Evolutionary conservation across 2,113 vertebrate genomes (phyloP), one percentile per base, ranked within the genome.

Genomic region (Podarcis cretensis): DNA sequence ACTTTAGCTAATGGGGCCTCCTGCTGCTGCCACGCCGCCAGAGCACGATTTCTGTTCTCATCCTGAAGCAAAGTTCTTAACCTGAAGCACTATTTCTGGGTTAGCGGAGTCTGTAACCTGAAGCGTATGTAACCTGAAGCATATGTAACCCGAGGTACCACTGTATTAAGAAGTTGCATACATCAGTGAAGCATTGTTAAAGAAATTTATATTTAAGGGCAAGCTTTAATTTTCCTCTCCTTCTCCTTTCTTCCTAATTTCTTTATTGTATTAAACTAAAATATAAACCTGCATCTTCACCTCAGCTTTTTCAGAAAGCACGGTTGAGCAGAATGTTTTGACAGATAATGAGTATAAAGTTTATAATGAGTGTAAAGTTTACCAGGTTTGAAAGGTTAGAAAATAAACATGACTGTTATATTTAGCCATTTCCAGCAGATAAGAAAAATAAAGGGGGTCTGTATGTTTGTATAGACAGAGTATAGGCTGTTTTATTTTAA

Each of bases 341-440:
- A 75, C 94, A 13, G 10, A 87, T 92, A 92, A 71, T 91, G n/a
- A 94, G 23, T 84, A 32, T 1, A 66, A 94, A 94, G 25, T 92
- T 95, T 93, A 88, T 92, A 92, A 75, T 91, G n/a, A 94, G 23
- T 84, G n/a, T 1, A 66, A 94, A 94, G 27, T 92, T 95, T 93
- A 88, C 35, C 2, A 93, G 95, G 89, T 83, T 89, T 85, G 65
- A 84, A 92, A 93, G 90, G 84, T 66, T 95, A 90, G 90, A 90
- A 95, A 88, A 23, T 48, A 63, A 35, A n/a, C 37, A 93, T 21
- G 76, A 85, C 73, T 93, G 69, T 76, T 94, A 25, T 73, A 92
- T 92, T 89, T 91, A 57, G 43, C 81, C 5, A 30, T 95, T 96
- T 94, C 92, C 89, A 94, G 78, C 90, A 94, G 88, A 91, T 30